Evolutionary conservation across 1,140 invertebrate genomes (phyloP), one percentile per base, ranked within the genome.

Genomic region (Caerostris darwini): DNA sequence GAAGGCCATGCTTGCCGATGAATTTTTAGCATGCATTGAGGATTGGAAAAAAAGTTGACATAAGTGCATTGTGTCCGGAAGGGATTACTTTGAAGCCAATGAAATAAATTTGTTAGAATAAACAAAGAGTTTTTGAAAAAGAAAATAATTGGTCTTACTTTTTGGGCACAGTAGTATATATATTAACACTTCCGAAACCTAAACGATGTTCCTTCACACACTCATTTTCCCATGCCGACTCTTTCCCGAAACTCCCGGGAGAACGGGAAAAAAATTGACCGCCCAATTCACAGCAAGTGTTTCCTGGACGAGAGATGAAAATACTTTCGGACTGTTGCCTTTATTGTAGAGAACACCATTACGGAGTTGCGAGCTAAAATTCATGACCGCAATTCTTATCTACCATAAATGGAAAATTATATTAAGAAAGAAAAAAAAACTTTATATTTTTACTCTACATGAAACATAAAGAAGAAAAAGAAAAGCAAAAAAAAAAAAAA

Each of bases 351-450:
- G 19, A 34, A 19, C 17, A 57, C 56, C 7, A 85, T 85, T 85
- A 50, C 56, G 83, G 19, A 50, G 83, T 85, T 59, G n/a, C 54
- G 10, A 59, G n/a, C 56, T 19, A 19, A 85, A 85, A 85, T 85
- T 85, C 82, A 85, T 59, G 3, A 57, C 83, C 83, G 5, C 83
- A 59, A 85, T 85, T 85, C 83, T 57, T 58, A 85, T 85, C 57
- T 19, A 85, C 83, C n/a, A 85, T 59, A 85, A 85, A 85, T 85
- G 83, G 83, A 85, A 85, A 17, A 85, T 85, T 85, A 57, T 56
- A 85, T 85, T 85, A 85, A 85, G 83, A 85, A 85, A 85, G n/a
- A 34, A 34, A 34, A 34, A 34, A 34, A 77, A 58, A 85, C 83
- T 56, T 83, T 85, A n/a, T 85, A 77, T 77, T 85, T 85, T 85